phyloP scores from a whole-genome alignment of 2,113 vertebrate genomes.

The Xiphorhynchus elegans region DNA sequence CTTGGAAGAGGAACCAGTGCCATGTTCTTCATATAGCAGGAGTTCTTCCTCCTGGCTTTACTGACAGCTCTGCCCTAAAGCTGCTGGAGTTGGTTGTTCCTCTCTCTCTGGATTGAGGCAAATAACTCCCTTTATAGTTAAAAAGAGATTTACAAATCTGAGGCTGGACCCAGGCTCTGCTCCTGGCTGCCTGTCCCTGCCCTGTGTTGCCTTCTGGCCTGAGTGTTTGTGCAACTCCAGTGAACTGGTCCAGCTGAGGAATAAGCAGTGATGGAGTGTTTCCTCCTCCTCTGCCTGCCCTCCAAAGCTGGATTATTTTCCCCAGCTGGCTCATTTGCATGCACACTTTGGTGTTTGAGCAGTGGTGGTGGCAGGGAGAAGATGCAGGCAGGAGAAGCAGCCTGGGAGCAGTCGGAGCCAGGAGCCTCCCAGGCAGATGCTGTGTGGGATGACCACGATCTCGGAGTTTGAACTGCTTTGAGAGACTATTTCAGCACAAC shows the following conservation, averaged over 20 bases:
- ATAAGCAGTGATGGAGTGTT: neutral
- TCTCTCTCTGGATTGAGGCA: neutral
- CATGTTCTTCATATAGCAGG: neutral
- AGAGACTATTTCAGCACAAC: neutral
- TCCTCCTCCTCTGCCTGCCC: neutral
- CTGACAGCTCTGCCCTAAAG: neutral
- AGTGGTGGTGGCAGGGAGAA: neutral
- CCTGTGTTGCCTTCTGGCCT: neutral
- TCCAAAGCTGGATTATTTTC: neutral
- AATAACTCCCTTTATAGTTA: neutral
- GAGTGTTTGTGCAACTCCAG: neutral
- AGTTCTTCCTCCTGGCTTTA: neutral
- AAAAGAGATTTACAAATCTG: neutral
- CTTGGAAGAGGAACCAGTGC: neutral
- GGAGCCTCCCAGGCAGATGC: slow-evolving; percentile 1
- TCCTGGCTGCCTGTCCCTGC: neutral
- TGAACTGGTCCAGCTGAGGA: neutral
- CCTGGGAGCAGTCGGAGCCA: neutral
- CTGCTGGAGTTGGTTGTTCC: neutral
- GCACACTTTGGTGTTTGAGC: neutral
- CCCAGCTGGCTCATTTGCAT: neutral
- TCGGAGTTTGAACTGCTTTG: neutral
- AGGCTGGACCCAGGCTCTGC: neutral
- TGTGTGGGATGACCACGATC: neutral
- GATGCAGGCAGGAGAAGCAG: neutral